These are phyloP conservation scores for Drosophila atroscutellata DNA, from an alignment of 2,888 invertebrate species.

Conservation along the genomic window DNA sequence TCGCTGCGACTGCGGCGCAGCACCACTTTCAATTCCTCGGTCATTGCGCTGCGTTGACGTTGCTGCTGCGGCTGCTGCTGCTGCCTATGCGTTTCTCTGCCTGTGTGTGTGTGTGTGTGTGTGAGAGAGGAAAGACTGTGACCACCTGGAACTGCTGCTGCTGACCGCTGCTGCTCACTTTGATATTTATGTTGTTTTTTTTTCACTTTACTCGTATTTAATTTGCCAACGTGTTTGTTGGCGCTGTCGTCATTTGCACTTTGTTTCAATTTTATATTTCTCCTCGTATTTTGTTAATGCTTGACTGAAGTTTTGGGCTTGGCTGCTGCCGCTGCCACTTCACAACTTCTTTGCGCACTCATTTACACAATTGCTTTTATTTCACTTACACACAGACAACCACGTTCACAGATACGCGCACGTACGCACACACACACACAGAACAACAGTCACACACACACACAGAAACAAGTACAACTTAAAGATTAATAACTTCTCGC, in stretches of 20 bases:
- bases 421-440: conserved; percentile 33
- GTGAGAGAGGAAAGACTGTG: conserved; percentile 21
- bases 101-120: conserved; percentile 41
- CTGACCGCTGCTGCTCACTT: conserved; percentile 44
- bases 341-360: conserved; percentile 59
- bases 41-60: conserved; percentile 83
- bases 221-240: conserved; percentile 55
- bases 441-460: conserved; percentile 17
- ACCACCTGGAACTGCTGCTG: conserved; percentile 57
- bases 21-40: conserved; percentile 95
- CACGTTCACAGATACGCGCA: conserved; percentile 25
- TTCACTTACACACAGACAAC: conserved; percentile 61
- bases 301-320: conserved; percentile 83
- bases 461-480: conserved; percentile 45
- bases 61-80: conserved; percentile 36
- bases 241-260: conserved; percentile 60
- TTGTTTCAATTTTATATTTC: conserved; percentile 51
- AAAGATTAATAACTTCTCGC: conserved; percentile 49
- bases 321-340: conserved; percentile 68
- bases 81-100: conserved; percentile 51
- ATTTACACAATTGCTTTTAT: conserved; percentile 71
- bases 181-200: conserved; percentile 47
- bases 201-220: conserved; percentile 34
- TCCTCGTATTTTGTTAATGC: conserved; percentile 57
- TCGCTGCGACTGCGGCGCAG: conserved; percentile 94